phyloP scores from a whole-genome alignment of 2,888 invertebrate species.

The Philhelius pedissequus region DNA sequence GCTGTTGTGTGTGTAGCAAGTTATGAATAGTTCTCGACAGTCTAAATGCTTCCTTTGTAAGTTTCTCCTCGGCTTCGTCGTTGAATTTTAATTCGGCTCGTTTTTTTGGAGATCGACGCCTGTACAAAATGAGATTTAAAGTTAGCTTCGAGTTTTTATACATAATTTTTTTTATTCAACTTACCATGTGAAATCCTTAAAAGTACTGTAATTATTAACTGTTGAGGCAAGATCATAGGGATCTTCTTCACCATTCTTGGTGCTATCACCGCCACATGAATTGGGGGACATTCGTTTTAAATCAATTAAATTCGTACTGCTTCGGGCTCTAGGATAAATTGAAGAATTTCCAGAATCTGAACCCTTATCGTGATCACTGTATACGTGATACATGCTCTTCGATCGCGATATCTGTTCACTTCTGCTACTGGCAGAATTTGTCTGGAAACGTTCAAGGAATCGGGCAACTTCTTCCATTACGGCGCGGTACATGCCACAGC shows the following conservation, averaged over 20 bases:
- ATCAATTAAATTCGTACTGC: constrained; percentile 76
- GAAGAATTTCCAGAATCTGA: constrained; percentile 62
- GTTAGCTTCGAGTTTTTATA: background rate
- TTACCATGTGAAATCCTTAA: constrained; percentile 83
- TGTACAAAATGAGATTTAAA: constrained; percentile 43
- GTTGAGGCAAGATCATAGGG: constrained; percentile 73
- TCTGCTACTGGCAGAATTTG: constrained; percentile 66
- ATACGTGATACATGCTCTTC: constrained; percentile 78
- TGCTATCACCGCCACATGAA: constrained; percentile 51
- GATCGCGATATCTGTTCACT: constrained; percentile 77
- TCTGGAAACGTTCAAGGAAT: constrained; percentile 82
- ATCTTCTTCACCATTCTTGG: constrained; percentile 66
- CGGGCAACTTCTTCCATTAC: constrained; percentile 84
- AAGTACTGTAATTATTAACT: constrained; percentile 77
- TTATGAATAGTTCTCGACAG: constrained; percentile 84
- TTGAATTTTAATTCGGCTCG: constrained; percentile 81
- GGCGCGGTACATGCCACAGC: constrained; percentile 84
- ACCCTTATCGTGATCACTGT: constrained; percentile 70
- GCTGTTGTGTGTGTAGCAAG: constrained; percentile 83
- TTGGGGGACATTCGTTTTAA: constrained; percentile 50
- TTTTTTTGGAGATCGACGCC: constrained; percentile 79
- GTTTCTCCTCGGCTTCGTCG: constrained; percentile 82
- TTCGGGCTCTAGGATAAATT: constrained; percentile 74
- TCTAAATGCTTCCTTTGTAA: constrained; percentile 84
- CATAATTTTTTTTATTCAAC: constrained; percentile 62